These are phyloP conservation scores for Nyctalus aviator DNA, from an alignment of 2,797 vertebrate species.

Conservation along the genomic window DNA sequence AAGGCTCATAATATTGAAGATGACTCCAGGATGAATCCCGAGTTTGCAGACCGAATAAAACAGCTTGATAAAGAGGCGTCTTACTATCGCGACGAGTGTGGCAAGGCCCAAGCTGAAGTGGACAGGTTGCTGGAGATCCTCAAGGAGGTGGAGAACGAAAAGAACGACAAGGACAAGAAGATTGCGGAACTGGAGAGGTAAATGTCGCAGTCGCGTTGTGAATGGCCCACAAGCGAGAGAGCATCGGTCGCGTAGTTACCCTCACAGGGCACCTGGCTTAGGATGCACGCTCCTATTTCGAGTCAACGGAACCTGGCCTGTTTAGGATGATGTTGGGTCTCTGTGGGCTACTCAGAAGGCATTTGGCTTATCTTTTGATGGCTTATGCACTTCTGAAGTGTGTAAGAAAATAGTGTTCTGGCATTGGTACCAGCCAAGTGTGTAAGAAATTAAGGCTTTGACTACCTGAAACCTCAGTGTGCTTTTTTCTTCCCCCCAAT, in stretches of 20 bases:
- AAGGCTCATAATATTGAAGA: slow-evolving; percentile 94
- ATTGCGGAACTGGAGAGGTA: slow-evolving; percentile 97
- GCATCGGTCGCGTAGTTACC: neutral
- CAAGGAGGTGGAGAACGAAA: slow-evolving; percentile 94
- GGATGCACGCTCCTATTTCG: neutral
- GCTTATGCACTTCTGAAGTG: neutral
- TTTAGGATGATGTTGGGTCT: neutral
- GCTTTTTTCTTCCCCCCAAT: neutral
- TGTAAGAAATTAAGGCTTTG: neutral
- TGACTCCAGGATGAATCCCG: slow-evolving; percentile 91
- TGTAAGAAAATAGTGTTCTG: slow-evolving; percentile 9
- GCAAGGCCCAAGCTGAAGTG: slow-evolving; percentile 95
- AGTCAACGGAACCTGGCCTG: neutral
- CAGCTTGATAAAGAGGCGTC: slow-evolving; percentile 96
- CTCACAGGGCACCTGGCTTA: neutral
- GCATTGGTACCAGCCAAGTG: neutral
- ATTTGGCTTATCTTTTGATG: neutral
- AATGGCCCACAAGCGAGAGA: neutral
- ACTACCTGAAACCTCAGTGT: neutral
- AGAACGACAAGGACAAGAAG: slow-evolving; percentile 95
- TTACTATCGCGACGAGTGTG: slow-evolving; percentile 94
- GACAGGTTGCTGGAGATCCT: slow-evolving; percentile 95
- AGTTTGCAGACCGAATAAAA: slow-evolving; percentile 94
- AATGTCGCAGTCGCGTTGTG: slow-evolving; percentile 18
- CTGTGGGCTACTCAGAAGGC: neutral